Percentiles rank a stretch among this genome's conserved stretches.
Conservation (phyloP, 1,140 invertebrate species). For the Drosophila repleta region DNA sequence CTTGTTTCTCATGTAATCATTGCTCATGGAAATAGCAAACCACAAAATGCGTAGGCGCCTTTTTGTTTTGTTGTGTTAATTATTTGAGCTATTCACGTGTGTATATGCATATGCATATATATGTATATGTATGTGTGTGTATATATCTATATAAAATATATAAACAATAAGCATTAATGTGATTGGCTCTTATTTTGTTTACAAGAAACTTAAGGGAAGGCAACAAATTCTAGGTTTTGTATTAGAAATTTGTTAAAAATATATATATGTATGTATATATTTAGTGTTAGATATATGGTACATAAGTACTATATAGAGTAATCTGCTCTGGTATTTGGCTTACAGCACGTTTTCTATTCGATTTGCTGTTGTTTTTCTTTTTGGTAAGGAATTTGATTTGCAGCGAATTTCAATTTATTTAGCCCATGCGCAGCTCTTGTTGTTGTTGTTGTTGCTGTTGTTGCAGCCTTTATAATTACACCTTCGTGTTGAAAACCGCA, state of each 20-base stretch:
- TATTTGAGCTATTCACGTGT: constrained; percentile 4
- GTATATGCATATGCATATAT: background rate
- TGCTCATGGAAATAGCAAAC: constrained; percentile 36
- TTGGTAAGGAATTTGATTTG: constrained; percentile 47
- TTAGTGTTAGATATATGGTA: no score
- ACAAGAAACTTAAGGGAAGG: no score
- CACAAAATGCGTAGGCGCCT: constrained; percentile 13
- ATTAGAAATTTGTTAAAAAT: no score
- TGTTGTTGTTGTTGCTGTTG: constrained; percentile 10
- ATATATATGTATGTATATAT: no score
- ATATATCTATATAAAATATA: background rate
- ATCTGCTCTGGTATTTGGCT: constrained; percentile 44
- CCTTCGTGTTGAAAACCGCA: constrained; percentile 49
- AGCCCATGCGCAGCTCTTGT: constrained; percentile 14
- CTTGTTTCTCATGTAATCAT: constrained; percentile 16
- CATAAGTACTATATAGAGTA: background rate
- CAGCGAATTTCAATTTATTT: constrained; percentile 21
- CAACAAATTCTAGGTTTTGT: no score
- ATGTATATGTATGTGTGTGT: background rate
- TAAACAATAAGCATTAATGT: no score
- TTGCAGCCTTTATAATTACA: constrained; percentile 66
- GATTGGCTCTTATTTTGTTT: no score
- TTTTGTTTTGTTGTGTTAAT: constrained; percentile 24
- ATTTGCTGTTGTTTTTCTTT: constrained; percentile 12
- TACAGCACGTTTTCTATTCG: constrained; percentile 22